phyloP scores from a whole-genome alignment of 1,140 invertebrate species.

The Orussus abietinus region DNA sequence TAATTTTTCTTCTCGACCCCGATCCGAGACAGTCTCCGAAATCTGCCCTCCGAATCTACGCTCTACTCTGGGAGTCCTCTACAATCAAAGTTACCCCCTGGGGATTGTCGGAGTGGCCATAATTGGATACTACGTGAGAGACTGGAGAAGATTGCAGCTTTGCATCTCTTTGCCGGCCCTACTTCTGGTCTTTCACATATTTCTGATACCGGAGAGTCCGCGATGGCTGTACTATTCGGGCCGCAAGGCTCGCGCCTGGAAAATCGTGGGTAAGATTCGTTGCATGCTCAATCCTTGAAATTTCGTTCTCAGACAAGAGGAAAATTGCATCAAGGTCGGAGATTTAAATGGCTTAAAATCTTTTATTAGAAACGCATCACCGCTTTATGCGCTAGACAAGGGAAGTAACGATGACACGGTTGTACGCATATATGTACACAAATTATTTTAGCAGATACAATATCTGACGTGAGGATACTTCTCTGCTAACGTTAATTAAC shows the following conservation, averaged over 20 bases:
- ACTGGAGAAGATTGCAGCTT: slow-evolving; percentile 54
- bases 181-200: slow-evolving; percentile 49
- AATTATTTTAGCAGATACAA: no score
- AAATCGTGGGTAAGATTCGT: slow-evolving; percentile 27
- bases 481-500: no score
- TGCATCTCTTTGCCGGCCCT: slow-evolving; percentile 51
- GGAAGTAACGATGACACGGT: no score
- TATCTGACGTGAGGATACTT: no score
- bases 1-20: background rate
- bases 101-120: slow-evolving; percentile 53
- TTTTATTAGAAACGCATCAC: no score
- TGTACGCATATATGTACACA: no score
- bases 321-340: no score
- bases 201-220: slow-evolving; percentile 46
- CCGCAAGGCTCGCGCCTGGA: slow-evolving; percentile 28
- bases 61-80: slow-evolving; percentile 57
- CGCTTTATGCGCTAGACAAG: no score
- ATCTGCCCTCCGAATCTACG: slow-evolving; percentile 56
- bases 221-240: slow-evolving; percentile 40
- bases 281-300: no score
- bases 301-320: no score
- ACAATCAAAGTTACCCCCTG: slow-evolving; percentile 54
- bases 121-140: slow-evolving; percentile 51
- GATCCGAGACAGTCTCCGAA: slow-evolving; percentile 54
- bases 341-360: no score